phyloP scores from a whole-genome alignment of 2,797 vertebrate species.

The Gastrophryne carolinensis region DNA sequence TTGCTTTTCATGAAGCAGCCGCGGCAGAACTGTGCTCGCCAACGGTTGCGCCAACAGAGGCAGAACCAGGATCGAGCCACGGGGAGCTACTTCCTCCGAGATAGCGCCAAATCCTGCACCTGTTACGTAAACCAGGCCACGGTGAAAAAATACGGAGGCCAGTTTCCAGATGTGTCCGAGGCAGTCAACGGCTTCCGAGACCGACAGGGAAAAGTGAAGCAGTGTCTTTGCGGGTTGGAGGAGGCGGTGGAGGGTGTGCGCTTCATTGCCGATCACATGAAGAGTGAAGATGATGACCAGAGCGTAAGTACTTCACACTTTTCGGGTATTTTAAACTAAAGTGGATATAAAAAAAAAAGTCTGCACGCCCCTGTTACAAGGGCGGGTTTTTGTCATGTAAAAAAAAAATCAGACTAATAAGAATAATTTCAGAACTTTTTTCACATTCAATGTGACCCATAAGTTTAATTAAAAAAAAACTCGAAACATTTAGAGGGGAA shows the following conservation, averaged over 20 bases:
- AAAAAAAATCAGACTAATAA: too few relatives aligned
- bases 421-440: too few relatives aligned
- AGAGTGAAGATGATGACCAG: slow-evolving; percentile 91
- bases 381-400: too few relatives aligned
- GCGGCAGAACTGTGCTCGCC: slow-evolving; percentile 83
- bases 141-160: slow-evolving; percentile 77
- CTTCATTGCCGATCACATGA: slow-evolving; percentile 90
- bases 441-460: too few relatives aligned
- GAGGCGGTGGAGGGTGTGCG: slow-evolving; percentile 71
- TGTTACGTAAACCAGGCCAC: slow-evolving; percentile 86
- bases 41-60: slow-evolving; percentile 80
- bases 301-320: slow-evolving; percentile 89
- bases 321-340: too few relatives aligned
- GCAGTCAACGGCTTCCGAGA: slow-evolving; percentile 79
- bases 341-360: too few relatives aligned
- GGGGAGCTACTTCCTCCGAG: slow-evolving; percentile 65
- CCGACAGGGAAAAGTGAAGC: slow-evolving; percentile 68
- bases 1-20: slow-evolving; percentile 95
- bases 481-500: too few relatives aligned
- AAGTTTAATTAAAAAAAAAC: too few relatives aligned
- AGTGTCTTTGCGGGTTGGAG: slow-evolving; percentile 59
- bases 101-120: slow-evolving; percentile 68
- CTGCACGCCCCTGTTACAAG: too few relatives aligned
- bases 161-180: slow-evolving; percentile 58
- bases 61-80: slow-evolving; percentile 66